A percentile compares a stretch with the other conserved stretches of the same genome.
These are phyloP conservation scores for Thereva nobilitata DNA, from an alignment of 2,888 invertebrate genomes.

Conservation along the genomic window DNA sequence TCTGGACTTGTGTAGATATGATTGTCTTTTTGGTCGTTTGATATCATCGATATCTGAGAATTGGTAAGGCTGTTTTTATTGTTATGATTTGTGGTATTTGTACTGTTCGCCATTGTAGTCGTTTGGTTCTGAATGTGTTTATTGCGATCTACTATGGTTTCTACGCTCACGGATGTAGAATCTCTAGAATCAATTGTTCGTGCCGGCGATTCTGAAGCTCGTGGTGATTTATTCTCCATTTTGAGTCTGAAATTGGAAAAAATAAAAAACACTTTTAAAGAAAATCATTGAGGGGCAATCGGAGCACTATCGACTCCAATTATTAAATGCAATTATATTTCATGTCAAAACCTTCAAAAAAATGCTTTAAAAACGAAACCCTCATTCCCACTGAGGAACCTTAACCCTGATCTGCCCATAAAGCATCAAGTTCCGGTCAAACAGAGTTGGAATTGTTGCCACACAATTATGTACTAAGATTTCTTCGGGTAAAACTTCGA, in stretches of 20 bases:
- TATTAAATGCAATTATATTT: no score
- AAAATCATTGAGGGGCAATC: no score
- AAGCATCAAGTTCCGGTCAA: background rate
- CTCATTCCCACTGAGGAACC: background rate
- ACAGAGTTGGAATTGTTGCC: conserved; percentile 1
- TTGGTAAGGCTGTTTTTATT: conserved; percentile 52
- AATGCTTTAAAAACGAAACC: background rate
- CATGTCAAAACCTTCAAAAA: background rate
- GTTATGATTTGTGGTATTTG: conserved; percentile 50
- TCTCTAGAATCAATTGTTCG: conserved; percentile 56
- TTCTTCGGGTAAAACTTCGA: conserved; percentile 7
- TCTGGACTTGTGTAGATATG: conserved; percentile 58
- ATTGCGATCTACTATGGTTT: conserved; percentile 55
- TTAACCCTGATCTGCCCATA: conserved; percentile 4
- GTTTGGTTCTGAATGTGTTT: conserved; percentile 47
- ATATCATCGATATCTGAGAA: conserved; percentile 54
- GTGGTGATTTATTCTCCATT: conserved; percentile 11
- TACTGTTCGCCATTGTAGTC: conserved; percentile 50
- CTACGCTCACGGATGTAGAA: conserved; percentile 55
- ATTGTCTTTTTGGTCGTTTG: conserved; percentile 45
- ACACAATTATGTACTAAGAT: conserved; percentile 15
- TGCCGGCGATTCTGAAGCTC: conserved; percentile 52
- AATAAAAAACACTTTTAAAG: background rate
- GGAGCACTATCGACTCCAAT: no score
- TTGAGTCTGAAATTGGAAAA: conserved; percentile 2